Conservation (phyloP, 2,888 invertebrate species). For the Linnaemya tessellans region DNA sequence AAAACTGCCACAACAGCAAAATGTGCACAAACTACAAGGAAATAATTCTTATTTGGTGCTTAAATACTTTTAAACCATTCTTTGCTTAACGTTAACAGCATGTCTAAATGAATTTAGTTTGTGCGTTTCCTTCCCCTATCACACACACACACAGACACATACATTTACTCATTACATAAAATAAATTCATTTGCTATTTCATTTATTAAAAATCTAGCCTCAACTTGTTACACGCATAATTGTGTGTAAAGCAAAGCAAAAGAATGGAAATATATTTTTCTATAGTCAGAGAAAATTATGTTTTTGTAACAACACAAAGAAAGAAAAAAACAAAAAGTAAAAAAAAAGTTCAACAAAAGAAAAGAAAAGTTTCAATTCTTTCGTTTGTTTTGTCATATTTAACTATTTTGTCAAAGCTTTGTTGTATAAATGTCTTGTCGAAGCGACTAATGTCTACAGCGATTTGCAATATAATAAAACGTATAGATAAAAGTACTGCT, state of each 20-base stretch:
- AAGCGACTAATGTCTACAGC: constrained; percentile 22
- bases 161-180: not conserved
- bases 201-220: not conserved
- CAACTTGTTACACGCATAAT: constrained; percentile 69
- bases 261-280: not conserved
- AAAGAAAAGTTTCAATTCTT: constrained; percentile 32
- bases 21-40: constrained; percentile 18
- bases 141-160: too few relatives aligned
- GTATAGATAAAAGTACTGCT: not conserved
- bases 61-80: not conserved
- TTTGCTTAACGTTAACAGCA: not conserved
- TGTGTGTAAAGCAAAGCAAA: constrained; percentile 15
- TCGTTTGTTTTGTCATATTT: not conserved
- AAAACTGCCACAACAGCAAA: constrained; percentile 10
- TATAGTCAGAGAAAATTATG: not conserved
- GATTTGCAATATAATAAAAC: not conserved
- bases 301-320: not conserved
- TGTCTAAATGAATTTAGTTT: constrained; percentile 1
- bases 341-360: not conserved
- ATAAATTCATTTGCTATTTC: not conserved
- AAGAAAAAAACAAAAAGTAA: not conserved
- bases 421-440: not conserved
- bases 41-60: constrained; percentile 56
- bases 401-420: constrained; percentile 21
- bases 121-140: too few relatives aligned